Evolutionary conservation across 2,888 invertebrate genomes (phyloP).

Genomic region (Acronicta aceris): DNA sequence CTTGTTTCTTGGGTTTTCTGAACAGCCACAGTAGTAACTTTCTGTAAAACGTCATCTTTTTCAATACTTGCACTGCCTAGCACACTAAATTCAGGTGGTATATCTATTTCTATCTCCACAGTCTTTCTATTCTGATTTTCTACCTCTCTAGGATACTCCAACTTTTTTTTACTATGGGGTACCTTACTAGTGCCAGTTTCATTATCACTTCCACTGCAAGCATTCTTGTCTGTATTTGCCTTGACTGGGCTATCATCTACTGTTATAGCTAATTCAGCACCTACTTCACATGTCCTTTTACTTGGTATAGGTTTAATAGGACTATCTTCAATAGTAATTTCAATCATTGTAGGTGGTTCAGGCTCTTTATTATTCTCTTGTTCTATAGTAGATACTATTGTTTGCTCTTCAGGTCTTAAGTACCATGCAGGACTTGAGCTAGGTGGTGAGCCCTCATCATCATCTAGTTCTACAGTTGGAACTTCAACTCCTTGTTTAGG

Average conservation of each 20-base stretch:
- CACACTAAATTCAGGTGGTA: constrained; percentile 27
- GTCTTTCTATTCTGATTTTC: constrained; percentile 35
- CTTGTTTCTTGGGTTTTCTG: constrained; percentile 59
- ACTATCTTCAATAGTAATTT: constrained; percentile 85
- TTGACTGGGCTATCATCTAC: constrained; percentile 84
- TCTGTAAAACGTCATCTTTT: constrained; percentile 8
- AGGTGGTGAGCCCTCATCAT: constrained; percentile 69
- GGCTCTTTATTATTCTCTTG: constrained; percentile 80
- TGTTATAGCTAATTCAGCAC: constrained; percentile 72
- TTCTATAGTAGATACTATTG: constrained; percentile 53
- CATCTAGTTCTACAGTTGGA: constrained; percentile 79
- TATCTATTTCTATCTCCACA: constrained; percentile 70
- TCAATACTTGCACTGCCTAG: not conserved
- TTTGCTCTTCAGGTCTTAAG: constrained; percentile 78
- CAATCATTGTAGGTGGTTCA: constrained; percentile 67
- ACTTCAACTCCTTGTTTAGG: constrained; percentile 50
- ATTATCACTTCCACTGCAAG: constrained; percentile 61
- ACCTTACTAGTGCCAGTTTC: constrained; percentile 50
- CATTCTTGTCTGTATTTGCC: constrained; percentile 47
- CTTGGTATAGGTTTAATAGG: constrained; percentile 72
- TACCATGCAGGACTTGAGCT: constrained; percentile 78
- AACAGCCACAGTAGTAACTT: constrained; percentile 52
- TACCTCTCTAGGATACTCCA: constrained; percentile 71
- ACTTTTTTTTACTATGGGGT: constrained; percentile 78
- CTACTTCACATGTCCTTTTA: constrained; percentile 66